A percentile compares a stretch with the other conserved stretches of the same genome.
phyloP scores from a whole-genome alignment of 2,888 invertebrate genomes.

The Ischnus inquisitorius region DNA sequence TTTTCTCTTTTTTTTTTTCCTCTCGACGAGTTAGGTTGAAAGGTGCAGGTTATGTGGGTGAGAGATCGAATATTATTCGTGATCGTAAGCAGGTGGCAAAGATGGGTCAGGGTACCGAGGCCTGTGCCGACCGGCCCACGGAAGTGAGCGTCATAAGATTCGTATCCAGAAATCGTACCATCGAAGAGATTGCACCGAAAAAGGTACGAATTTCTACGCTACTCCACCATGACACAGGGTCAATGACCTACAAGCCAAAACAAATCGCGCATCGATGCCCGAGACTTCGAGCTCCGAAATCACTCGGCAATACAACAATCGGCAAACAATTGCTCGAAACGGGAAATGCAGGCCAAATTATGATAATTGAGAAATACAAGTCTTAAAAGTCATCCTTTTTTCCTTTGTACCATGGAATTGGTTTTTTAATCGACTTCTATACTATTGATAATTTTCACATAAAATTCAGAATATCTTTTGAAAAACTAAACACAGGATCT shows the following conservation, averaged over 20 bases:
- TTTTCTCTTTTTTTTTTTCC: constrained; percentile 28
- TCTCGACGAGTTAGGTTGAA: constrained; percentile 45
- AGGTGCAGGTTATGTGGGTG: constrained; percentile 77
- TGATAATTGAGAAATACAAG: background rate
- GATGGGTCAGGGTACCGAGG: constrained; percentile 84
- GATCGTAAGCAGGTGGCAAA: constrained; percentile 32
- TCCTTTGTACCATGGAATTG: too few relatives aligned
- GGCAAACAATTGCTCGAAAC: background rate
- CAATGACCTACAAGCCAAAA: constrained; percentile 84
- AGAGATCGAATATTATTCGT: constrained; percentile 34
- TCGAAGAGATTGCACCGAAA: constrained; percentile 84
- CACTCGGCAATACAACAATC: background rate
- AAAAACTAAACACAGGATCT: too few relatives aligned
- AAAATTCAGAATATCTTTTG: too few relatives aligned
- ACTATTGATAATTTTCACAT: too few relatives aligned
- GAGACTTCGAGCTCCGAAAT: background rate
- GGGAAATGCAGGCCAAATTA: background rate
- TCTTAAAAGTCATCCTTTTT: too few relatives aligned
- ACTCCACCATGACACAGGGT: constrained; percentile 73
- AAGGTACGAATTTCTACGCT: constrained; percentile 77
- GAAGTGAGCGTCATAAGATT: constrained; percentile 85
- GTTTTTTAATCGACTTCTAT: too few relatives aligned
- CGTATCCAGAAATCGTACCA: constrained; percentile 84
- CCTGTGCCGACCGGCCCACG: constrained; percentile 82
- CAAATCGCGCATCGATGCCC: constrained; percentile 74